Evolutionary conservation across 2,113 vertebrate genomes (phyloP).

Genomic region (Uria aalge): DNA sequence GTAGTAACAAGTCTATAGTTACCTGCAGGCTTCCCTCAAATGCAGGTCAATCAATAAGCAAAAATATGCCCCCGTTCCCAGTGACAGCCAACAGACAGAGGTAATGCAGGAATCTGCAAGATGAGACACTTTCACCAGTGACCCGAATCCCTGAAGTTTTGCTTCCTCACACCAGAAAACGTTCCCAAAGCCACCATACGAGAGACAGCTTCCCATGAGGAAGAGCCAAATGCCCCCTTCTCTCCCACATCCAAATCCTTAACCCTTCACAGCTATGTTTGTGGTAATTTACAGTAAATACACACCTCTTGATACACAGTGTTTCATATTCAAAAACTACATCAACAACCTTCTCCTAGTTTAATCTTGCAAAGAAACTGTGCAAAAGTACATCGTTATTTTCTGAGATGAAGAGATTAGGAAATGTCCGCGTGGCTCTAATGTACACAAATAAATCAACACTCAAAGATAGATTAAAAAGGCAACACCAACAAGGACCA

Average conservation of each 20-base stretch:
- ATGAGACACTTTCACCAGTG: neutral
- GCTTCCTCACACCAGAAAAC: neutral
- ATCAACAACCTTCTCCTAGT: neutral
- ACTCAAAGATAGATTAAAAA: neutral
- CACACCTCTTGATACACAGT: neutral
- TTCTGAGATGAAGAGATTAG: neutral
- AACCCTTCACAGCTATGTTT: neutral
- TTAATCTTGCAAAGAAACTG: neutral
- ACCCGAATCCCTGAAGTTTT: neutral
- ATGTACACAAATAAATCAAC: neutral
- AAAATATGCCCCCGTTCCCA: neutral
- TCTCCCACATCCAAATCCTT: neutral
- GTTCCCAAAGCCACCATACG: accelerated
- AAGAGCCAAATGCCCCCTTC: neutral
- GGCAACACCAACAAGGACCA: neutral
- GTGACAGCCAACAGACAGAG: neutral
- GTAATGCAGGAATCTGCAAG: neutral
- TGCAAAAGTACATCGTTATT: neutral
- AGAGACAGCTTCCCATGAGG: neutral
- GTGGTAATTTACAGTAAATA: neutral
- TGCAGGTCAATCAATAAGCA: neutral
- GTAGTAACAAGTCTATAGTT: neutral
- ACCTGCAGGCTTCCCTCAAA: neutral
- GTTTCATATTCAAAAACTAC: neutral
- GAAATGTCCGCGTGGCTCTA: neutral